Base-by-base conservation (phyloP, 2,888 invertebrate species). In the Microplitis deprimator region DNA sequence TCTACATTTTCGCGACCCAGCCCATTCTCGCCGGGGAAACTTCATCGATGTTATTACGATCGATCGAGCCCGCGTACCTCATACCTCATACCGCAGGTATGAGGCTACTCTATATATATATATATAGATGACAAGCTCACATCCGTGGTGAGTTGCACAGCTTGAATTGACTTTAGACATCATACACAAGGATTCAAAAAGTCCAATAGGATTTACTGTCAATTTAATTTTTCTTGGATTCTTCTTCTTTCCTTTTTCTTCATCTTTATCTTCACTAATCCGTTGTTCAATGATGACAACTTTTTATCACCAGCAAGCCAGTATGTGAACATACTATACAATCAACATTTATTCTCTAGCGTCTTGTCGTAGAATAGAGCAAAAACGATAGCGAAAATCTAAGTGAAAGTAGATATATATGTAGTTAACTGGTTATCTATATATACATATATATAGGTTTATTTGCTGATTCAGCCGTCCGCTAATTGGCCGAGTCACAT, bases 21-120 rank as follows among this genome's bases (percentile, higher is more conserved):
- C 68, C 59, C 67, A 71, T 50, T 50, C 69, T 74, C 61, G 70
- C 73, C 73, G 73, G 79, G 72, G 77, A 79, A 78, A 79, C 76
- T 77, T 79, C 77, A 80, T 79, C 77, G 79, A 79, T 79, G 77
- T 80, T 79, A 79, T 80, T 79, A 77, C 81, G 77, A 81, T 80
- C 81, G 81, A 82, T 82, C 78, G 81, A 80, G 79, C 81, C 68
- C 41, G 68, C 64, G 60, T 59, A 50, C 59, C 70, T 64, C 59
- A 68, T 50, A 74, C 73, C 68, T 62, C 68, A 65, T 70, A 62
- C 65, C 70, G 59, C 71, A 65, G 73, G 62, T 61, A 50, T 67
- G 68, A 61, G 50, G 50, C 50, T 50, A 50, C 50, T 50, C 50
- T 50, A 8, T 50, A 50, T 10, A 50, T 13, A 13, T 7, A 41